A percentile compares a stretch with the other conserved stretches of the same genome.
These are phyloP conservation scores for Ophion ellenae DNA, from an alignment of 2,888 invertebrate species.

Conservation along the genomic window DNA sequence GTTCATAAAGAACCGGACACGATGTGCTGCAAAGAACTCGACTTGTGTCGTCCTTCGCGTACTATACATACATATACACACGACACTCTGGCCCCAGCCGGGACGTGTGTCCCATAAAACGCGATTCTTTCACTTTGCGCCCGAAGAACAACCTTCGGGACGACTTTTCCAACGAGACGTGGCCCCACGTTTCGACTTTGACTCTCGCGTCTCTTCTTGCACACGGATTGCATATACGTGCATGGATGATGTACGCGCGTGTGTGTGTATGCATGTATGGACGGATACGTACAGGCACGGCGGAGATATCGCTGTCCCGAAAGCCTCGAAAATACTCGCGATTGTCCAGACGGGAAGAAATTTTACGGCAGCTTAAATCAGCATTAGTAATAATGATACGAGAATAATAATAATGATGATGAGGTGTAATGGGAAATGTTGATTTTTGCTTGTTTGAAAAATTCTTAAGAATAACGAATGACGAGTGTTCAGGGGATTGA, in stretches of 20 bases:
- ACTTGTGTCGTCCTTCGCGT: constrained; percentile 20
- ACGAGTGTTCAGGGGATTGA: too few species aligned
- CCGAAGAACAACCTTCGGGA: constrained; percentile 56
- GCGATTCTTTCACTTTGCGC: constrained; percentile 58
- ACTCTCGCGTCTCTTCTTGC: constrained; percentile 32
- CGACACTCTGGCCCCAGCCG: constrained; percentile 39
- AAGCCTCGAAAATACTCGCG: constrained; percentile 11
- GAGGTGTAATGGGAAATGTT: neutral
- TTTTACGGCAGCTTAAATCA: neutral
- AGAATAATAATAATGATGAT: neutral
- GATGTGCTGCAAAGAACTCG: constrained; percentile 32
- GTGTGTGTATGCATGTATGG: neutral
- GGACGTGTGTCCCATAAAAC: constrained; percentile 53
- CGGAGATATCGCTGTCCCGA: neutral
- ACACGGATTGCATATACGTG: neutral
- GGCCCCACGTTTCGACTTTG: constrained; percentile 48
- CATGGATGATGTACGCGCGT: neutral
- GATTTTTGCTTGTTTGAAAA: neutral
- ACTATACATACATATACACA: constrained; percentile 23
- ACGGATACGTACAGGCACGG: neutral
- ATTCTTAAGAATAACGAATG: neutral
- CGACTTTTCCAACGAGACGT: constrained; percentile 60
- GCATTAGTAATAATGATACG: neutral
- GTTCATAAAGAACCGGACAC: constrained; percentile 16
- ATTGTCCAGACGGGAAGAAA: neutral